phyloP scores from a whole-genome alignment of 1,140 invertebrate species.

The Sweltsa coloradensis region DNA sequence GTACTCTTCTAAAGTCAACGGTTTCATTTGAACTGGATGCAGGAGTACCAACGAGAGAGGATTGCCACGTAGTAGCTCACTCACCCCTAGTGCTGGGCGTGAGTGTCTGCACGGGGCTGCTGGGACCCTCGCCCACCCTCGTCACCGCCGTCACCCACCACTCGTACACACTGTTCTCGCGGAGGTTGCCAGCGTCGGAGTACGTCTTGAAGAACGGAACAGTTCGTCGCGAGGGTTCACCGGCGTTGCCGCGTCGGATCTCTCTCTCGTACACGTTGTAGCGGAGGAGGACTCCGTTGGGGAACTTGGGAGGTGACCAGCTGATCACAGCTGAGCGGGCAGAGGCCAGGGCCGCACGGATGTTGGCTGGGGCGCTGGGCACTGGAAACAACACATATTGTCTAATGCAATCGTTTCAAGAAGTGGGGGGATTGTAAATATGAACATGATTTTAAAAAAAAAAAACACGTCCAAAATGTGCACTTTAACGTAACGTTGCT shows the following conservation, averaged over 20 bases:
- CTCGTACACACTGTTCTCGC: slow-evolving; percentile 26
- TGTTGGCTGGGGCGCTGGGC: slow-evolving; percentile 31
- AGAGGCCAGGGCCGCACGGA: slow-evolving; percentile 34
- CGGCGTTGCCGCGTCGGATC: slow-evolving; percentile 1
- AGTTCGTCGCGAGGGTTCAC: slow-evolving; percentile 1
- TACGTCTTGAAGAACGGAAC: slow-evolving; percentile 13
- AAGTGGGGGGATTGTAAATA: no score
- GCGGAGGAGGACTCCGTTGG: slow-evolving; percentile 34
- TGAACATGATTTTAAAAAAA: no score
- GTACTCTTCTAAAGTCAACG: no score
- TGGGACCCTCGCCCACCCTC: slow-evolving; percentile 27
- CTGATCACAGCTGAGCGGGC: slow-evolving; percentile 30
- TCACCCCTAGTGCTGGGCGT: slow-evolving; percentile 22
- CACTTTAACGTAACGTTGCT: no score
- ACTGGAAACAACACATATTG: slow-evolving; percentile 24
- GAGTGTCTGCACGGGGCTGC: slow-evolving; percentile 17
- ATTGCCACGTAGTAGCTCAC: no score
- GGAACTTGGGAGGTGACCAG: slow-evolving; percentile 32
- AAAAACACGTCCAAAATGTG: no score
- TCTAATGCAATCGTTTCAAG: not conserved
- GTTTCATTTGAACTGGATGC: no score
- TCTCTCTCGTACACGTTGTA: slow-evolving; percentile 31
- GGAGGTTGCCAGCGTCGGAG: slow-evolving; percentile 25
- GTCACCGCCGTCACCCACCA: slow-evolving; percentile 34
- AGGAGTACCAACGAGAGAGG: no score